Percentiles rank a stretch among this genome's conserved stretches.
Conservation (phyloP, 2,888 invertebrate genomes). For the Cylloceria caligata region DNA sequence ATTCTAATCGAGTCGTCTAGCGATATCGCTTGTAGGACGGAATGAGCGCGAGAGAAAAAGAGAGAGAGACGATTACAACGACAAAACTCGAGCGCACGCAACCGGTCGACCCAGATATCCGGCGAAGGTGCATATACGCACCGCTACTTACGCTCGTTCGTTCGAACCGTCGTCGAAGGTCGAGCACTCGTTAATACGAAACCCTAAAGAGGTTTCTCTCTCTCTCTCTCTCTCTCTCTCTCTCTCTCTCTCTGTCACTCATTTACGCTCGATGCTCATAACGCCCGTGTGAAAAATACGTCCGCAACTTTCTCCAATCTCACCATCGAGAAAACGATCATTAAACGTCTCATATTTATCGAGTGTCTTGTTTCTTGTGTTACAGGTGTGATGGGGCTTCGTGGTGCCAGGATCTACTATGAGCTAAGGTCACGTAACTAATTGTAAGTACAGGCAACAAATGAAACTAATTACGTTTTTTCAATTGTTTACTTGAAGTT, state of each 20-base stretch:
- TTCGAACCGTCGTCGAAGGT: slow-evolving; percentile 53
- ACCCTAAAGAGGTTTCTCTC: slow-evolving; percentile 30
- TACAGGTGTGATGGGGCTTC: slow-evolving; percentile 82
- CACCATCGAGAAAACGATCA: slow-evolving; percentile 43
- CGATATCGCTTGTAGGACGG: not conserved
- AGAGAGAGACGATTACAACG: slow-evolving; percentile 47
- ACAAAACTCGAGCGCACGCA: slow-evolving; percentile 61
- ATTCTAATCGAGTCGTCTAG: not conserved
- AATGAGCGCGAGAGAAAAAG: slow-evolving; percentile 40
- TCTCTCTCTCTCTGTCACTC: not conserved
- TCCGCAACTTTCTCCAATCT: slow-evolving; percentile 54
- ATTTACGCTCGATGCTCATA: not conserved
- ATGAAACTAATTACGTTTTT: not conserved
- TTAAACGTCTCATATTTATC: slow-evolving; percentile 34
- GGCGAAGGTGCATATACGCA: slow-evolving; percentile 23
- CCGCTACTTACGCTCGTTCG: slow-evolving; percentile 18
- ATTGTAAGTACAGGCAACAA: slow-evolving; percentile 78
- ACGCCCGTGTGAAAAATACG: slow-evolving; percentile 51
- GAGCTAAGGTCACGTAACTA: slow-evolving; percentile 83
- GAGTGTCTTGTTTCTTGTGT: slow-evolving; percentile 71
- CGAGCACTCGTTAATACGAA: slow-evolving; percentile 53
- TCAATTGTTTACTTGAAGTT: not conserved
- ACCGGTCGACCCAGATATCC: slow-evolving; percentile 61
- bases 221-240: slow-evolving; percentile 1
- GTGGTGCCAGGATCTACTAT: slow-evolving; percentile 81